These are phyloP conservation scores for Microplitis demolitor DNA, from an alignment of 1,140 invertebrate species.

Conservation along the genomic window DNA sequence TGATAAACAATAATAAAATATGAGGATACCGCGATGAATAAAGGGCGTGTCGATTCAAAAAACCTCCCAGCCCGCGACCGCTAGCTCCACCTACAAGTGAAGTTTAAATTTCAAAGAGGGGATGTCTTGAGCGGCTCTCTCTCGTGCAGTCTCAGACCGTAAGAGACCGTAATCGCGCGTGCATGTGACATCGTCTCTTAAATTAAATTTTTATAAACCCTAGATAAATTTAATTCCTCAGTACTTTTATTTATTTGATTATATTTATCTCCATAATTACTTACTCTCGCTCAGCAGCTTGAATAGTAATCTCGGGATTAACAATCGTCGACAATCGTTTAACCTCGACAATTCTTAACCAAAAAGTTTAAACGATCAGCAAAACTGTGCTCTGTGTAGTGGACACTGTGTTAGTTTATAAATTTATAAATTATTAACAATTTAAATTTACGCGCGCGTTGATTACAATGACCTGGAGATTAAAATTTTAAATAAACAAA, in stretches of 20 bases:
- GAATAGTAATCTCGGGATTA: too few species aligned
- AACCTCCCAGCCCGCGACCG: slow-evolving; percentile 8
- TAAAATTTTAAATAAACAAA: too few species aligned
- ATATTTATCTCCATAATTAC: too few species aligned
- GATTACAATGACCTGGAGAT: too few species aligned
- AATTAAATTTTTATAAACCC: background rate
- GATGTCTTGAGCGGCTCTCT: slow-evolving; percentile 32
- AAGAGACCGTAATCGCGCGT: slow-evolving; percentile 46
- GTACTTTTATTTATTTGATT: background rate
- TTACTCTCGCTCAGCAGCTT: background rate
- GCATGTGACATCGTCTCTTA: slow-evolving; percentile 24
- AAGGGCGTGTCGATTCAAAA: slow-evolving; percentile 22
- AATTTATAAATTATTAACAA: too few species aligned
- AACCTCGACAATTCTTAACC: too few species aligned
- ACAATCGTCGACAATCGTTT: too few species aligned
- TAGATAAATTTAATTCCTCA: background rate
- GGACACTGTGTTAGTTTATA: too few species aligned
- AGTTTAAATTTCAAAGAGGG: slow-evolving; percentile 9
- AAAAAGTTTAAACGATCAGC: too few species aligned
- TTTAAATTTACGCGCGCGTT: too few species aligned
- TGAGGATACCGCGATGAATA: background rate
- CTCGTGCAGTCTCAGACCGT: slow-evolving; percentile 42
- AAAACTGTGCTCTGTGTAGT: too few species aligned
- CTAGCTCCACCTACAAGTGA: slow-evolving; percentile 27
- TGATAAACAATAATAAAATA: too few species aligned